phyloP scores from a whole-genome alignment of 2,797 vertebrate genomes.

The Thamnophis elegans region DNA sequence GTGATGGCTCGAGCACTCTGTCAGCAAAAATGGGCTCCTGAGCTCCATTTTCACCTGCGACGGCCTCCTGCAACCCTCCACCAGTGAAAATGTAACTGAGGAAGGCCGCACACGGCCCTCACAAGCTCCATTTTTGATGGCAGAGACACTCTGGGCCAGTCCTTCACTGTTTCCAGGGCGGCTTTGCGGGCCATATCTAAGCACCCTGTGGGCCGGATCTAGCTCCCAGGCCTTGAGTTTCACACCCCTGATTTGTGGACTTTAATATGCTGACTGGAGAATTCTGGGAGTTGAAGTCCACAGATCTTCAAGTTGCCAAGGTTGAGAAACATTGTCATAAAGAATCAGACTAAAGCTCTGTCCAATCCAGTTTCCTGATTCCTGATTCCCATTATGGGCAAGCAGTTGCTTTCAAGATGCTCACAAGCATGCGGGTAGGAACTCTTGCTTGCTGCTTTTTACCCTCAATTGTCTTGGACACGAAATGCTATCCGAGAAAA shows the following conservation, averaged over 20 bases:
- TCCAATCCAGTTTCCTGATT: not conserved
- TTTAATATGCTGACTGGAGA: not conserved
- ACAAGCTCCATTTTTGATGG: too few relatives aligned
- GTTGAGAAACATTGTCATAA: not conserved
- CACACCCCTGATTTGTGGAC: not conserved
- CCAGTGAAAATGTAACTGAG: too few relatives aligned
- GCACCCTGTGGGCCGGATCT: too few relatives aligned
- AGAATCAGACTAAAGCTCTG: not conserved
- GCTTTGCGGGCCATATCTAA: too few relatives aligned
- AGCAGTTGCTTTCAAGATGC: not conserved
- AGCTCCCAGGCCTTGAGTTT: too few relatives aligned
- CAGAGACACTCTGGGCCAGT: accelerated
- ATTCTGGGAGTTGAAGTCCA: not conserved
- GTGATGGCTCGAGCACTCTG: too few relatives aligned
- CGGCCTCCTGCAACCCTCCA: too few relatives aligned
- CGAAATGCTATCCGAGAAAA: not conserved
- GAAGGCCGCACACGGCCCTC: accelerated
- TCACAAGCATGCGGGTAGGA: not conserved
- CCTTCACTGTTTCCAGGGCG: too few relatives aligned
- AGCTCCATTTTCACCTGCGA: too few relatives aligned
- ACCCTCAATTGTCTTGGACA: not conserved
- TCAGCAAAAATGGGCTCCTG: too few relatives aligned
- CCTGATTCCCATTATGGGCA: not conserved
- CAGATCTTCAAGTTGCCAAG: not conserved
- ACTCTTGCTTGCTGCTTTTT: not conserved